Base-by-base conservation (phyloP, 2,888 invertebrate species). In the Laspeyria flexula region DNA sequence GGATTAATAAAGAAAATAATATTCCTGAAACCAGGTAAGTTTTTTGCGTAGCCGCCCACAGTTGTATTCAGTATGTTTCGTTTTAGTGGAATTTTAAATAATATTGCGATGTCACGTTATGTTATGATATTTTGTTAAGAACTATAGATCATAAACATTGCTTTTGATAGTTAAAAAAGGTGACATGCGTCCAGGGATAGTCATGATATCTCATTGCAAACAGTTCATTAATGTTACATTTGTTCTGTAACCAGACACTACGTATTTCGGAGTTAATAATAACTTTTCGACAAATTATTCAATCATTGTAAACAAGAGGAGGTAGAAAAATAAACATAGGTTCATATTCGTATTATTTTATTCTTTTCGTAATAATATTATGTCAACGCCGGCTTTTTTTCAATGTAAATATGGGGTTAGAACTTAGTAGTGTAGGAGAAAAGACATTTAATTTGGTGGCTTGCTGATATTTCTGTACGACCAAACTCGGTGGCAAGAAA, bases 171-270 rank as follows among this genome's bases (percentile, higher is more conserved):
- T 47, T 40, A 47, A 23, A 55, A 60, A 52, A 56, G 50, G 33
- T 64, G 51, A 52, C 57, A 58, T 42, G 27, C 23, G 41, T 43
- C 56, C 62, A 54, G 55, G 65, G 62, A 64, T 65, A 69, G 65
- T 56, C 51, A 38, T 65, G 64, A 67, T 69, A 71, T 66, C 65
- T 61, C 66, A 65, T 61, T 70, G 63, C 62, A 64, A 73, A 68
- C 62, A 62, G 52, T 66, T 46, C 60, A 65, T 70, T n/a, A n/a
- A 73, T 79, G 77, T 74, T 69, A 71, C 65, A 53, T 78, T 50
- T 75, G 67, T 73, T 77, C 74, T 75, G 86, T 83, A 83, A 87
- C 81, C 78, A 83, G 87, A 85, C 84, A 88, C 88, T 88, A 80
- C 88, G 88, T 84, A 84, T 76, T 82, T 77, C 71, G 72, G 78